phyloP scores from a whole-genome alignment of 2,888 invertebrate species.

The Leucophenga montana region DNA sequence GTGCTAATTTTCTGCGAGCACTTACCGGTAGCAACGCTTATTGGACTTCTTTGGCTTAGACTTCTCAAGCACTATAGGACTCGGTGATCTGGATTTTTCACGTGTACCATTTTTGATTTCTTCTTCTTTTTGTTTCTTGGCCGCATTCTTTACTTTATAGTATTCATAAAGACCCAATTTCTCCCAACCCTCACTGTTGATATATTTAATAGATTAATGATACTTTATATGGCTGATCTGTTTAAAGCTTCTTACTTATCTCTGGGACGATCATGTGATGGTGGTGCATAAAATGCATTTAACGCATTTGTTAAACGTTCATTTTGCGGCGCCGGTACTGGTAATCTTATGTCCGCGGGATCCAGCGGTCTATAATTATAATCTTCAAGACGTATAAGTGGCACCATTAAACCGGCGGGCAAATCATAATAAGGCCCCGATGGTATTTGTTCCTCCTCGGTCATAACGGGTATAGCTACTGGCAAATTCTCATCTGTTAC shows the following conservation, averaged over 20 bases:
- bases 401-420: constrained; percentile 98
- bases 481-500: neutral
- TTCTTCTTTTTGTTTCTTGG: constrained; percentile 90
- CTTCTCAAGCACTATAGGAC: constrained; percentile 82
- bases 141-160: constrained; percentile 95
- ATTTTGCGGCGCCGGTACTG: constrained; percentile 95
- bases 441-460: constrained; percentile 85
- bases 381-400: constrained; percentile 94
- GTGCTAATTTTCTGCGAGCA: too few species aligned
- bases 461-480: constrained; percentile 39
- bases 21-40: constrained; percentile 80
- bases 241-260: constrained; percentile 79
- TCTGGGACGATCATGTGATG: constrained; percentile 94
- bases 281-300: constrained; percentile 95
- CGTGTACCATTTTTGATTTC: constrained; percentile 83
- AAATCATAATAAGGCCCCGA: constrained; percentile 96
- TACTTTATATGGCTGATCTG: constrained; percentile 3
- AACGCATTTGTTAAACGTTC: constrained; percentile 94
- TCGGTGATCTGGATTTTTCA: constrained; percentile 83
- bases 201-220: too few species aligned
- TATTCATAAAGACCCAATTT: constrained; percentile 97
- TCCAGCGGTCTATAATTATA: constrained; percentile 91
- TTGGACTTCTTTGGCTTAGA: constrained; percentile 75
- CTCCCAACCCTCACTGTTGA: constrained; percentile 95
- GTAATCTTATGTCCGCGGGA: constrained; percentile 90